Conservation (phyloP, 2,888 invertebrate species). For the Limnephilus rhombicus region DNA sequence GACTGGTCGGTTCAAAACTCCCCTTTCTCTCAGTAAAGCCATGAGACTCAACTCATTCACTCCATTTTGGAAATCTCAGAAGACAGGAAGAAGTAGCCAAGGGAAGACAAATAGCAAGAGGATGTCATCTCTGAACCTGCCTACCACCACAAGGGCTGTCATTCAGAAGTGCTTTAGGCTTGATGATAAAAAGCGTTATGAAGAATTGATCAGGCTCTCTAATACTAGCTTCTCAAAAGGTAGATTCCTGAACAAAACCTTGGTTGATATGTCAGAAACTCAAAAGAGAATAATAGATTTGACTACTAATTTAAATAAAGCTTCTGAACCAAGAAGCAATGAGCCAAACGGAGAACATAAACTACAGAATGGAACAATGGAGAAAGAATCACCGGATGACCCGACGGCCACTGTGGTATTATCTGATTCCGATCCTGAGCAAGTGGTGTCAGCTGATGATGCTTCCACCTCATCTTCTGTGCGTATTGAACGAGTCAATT, state of each 20-base stretch:
- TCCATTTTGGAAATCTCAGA: slow-evolving; percentile 59
- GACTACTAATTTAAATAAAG: slow-evolving; percentile 68
- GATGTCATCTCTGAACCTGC: background rate
- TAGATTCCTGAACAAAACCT: slow-evolving; percentile 54
- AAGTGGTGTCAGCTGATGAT: slow-evolving; percentile 70
- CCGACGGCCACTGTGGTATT: slow-evolving; percentile 75
- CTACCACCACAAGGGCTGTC: slow-evolving; percentile 67
- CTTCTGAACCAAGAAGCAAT: slow-evolving; percentile 60
- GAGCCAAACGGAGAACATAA: slow-evolving; percentile 69
- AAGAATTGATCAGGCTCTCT: slow-evolving; percentile 73
- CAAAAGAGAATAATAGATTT: slow-evolving; percentile 49
- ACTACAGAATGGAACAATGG: slow-evolving; percentile 71
- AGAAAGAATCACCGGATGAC: slow-evolving; percentile 72
- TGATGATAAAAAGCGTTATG: slow-evolving; percentile 78
- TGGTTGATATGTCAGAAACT: slow-evolving; percentile 53
- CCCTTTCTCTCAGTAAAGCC: slow-evolving; percentile 50
- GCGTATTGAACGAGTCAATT: slow-evolving; percentile 76
- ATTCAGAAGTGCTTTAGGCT: slow-evolving; percentile 77
- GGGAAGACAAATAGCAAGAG: background rate
- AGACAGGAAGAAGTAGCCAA: background rate
- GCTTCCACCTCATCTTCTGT: slow-evolving; percentile 73
- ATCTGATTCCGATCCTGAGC: slow-evolving; percentile 73
- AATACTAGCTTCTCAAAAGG: slow-evolving; percentile 61
- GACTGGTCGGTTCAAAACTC: slow-evolving; percentile 51
- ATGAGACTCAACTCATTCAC: slow-evolving; percentile 46